Percentiles rank a stretch among this genome's conserved stretches.
Conservation (phyloP, 2,888 invertebrate species). For the Eristalis intricaria region DNA sequence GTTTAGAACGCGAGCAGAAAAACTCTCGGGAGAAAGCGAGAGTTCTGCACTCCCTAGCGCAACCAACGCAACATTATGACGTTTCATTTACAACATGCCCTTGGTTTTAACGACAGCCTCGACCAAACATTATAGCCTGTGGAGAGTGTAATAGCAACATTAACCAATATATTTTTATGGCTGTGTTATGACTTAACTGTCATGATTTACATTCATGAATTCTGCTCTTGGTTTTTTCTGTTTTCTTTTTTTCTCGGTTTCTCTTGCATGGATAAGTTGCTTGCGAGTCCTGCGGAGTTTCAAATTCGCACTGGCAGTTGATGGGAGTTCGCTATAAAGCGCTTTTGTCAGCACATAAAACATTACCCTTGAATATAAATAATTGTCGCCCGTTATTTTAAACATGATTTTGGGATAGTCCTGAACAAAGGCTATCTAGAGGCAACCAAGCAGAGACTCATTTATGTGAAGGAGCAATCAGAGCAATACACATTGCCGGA, state of each 20-base stretch:
- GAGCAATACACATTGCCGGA: not conserved
- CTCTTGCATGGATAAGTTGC: not conserved
- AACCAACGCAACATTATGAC: conserved; percentile 26
- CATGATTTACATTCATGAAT: conserved; percentile 58
- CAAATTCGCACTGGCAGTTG: conserved; percentile 21
- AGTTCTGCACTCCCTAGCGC: not conserved
- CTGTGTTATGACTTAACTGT: conserved; percentile 53
- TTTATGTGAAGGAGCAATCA: not conserved
- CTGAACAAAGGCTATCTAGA: not conserved
- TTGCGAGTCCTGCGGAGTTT: conserved; percentile 8
- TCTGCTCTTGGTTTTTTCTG: not conserved
- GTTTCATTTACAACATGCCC: conserved; percentile 32
- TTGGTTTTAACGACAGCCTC: conserved; percentile 47
- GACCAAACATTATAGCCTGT: conserved; percentile 55
- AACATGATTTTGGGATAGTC: conserved; percentile 27
- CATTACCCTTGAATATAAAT: conserved; percentile 50
- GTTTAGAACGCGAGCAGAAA: conserved; percentile 30
- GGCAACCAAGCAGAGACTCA: not conserved
- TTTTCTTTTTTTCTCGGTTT: conserved; percentile 1
- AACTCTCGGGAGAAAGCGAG: not conserved
- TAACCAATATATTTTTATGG: conserved; percentile 60
- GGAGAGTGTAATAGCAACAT: conserved; percentile 56
- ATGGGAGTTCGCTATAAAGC: conserved; percentile 40
- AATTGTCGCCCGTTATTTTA: conserved; percentile 44
- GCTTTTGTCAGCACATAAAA: conserved; percentile 48